Evolutionary conservation across 2,888 invertebrate genomes (phyloP), one percentile per base, ranked within the genome.

Genomic region (Plusia festucae): DNA sequence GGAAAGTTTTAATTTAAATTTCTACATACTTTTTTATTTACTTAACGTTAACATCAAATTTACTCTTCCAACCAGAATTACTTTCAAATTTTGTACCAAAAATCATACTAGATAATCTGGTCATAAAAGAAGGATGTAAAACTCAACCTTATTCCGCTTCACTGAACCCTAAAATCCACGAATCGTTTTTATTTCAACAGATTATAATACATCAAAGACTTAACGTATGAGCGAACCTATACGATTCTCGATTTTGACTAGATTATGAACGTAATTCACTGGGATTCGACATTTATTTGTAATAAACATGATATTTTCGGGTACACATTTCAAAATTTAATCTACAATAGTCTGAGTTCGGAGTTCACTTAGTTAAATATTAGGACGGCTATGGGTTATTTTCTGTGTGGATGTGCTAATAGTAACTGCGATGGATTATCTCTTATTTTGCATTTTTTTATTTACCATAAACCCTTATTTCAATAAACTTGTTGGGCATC

Each of bases 141-240:
- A 61, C 59, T 70, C 68, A 72, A 72, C 78, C 75, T 69, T 68
- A 74, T 80, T 74, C 65, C 55, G 51, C 52, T 18, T 76, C 70
- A 76, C 65, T 73, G 89, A 88, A 83, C 89, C 85, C 91, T 77
- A 89, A 88, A 81, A 83, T 72, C 67, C 44, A 78, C 68, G 73
- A 68, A 77, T 81, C 78, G 84, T 86, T 89, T 91, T 90, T 90
- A 91, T 91, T 90, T 86, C 82, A 85, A 84, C 84, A 89, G 89
- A 91, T 90, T 90, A 92, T 89, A 89, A 91, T 91, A 91, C 87
- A 89, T 92, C 92, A 92, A 86, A 88, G 85, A 85, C 84, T 90
- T 90, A 89, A 90, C 91, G 85, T 91, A 91, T 85, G 89, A 80
- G 80, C 83, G 81, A 76, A 80, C 81, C 84, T 84, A 85, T 86